These are phyloP conservation scores for Liopterus haemorrhoidalis DNA, from an alignment of 2,888 invertebrate genomes.

Conservation along the genomic window DNA sequence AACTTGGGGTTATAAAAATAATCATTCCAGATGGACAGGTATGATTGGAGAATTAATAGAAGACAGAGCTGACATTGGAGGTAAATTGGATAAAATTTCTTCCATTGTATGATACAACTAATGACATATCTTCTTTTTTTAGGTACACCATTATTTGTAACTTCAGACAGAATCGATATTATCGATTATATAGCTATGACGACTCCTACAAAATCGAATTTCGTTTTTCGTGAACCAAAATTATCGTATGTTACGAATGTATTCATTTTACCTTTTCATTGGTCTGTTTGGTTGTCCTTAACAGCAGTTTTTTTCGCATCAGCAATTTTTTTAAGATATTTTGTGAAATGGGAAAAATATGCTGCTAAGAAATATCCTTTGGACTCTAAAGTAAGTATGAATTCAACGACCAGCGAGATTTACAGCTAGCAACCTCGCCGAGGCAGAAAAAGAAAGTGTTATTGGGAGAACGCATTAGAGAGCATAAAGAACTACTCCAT, in stretches of 20 bases:
- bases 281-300: conserved; percentile 59
- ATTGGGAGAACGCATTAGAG: too few relatives aligned
- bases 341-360: conserved; percentile 46
- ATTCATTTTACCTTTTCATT: conserved; percentile 61
- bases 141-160: conserved; percentile 62
- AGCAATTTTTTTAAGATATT: conserved; percentile 42
- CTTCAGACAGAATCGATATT: conserved; percentile 54
- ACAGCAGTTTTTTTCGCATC: conserved; percentile 47
- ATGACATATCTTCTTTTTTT: conserved; percentile 26
- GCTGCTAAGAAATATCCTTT: too few relatives aligned
- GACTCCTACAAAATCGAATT: conserved; percentile 60
- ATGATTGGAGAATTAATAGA: conserved; percentile 58
- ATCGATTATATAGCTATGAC: conserved; percentile 64
- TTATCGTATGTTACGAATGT: conserved; percentile 67
- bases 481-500: too few relatives aligned
- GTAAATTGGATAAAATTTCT: conserved; percentile 37
- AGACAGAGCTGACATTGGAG: conserved; percentile 58
- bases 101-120: neutral
- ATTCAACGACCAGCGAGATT: too few relatives aligned
- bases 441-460: too few relatives aligned
- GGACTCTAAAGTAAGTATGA: too few relatives aligned
- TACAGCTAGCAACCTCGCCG: too few relatives aligned
- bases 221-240: conserved; percentile 67
- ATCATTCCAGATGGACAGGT: conserved; percentile 56
- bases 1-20: conserved; percentile 58